Base-by-base conservation (phyloP, 2,797 vertebrate genomes). In the Propithecus deckenii region DNA sequence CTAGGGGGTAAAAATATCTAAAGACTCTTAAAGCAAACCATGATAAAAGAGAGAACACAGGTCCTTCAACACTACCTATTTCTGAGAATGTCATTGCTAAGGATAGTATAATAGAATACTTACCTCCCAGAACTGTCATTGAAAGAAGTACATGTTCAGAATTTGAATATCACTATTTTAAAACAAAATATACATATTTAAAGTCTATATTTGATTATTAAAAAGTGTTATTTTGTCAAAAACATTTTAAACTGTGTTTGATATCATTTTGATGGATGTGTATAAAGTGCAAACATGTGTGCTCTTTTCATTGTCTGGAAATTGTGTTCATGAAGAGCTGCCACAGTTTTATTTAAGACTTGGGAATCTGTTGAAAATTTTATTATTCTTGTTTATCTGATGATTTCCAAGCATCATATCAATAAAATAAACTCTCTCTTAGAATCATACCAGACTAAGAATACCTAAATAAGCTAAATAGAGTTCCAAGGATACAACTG, bases 21-120 rank as follows among this genome's bases (percentile, higher is more conserved):
- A n/a, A 14, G 9, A 80, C 20, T 61, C 32, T 38, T 69, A 67
- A 17, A 35, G 65, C 46, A 90, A 67, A 28, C 32, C 22, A 75
- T 18, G 6, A 43, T 57, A 46, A 76, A 75, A 94, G 10, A 75
- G 48, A 86, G 12, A 67, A 76, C 78, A 55, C 0, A 91, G 13
- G 61, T 17, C 28, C 25, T 75, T 86, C 50, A 75, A 38, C 11
- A 67, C 46, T 28, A 18, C 59, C 50, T 28, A 22, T 75, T 96
- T 93, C 92, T 93, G 52, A 91, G 71, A 96, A 84, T 80, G 7
- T 25, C 87, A 4, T 83, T 87, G 30, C 79, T 81, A 87, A 85
- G 12, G 43, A 46, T 4, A 85, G 4, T 81, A 57, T 74, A 75
- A 95, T 7, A 48, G 8, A 84, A 50, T 69, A 38, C 4, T 43